These are phyloP conservation scores for Iselma pallidipennis DNA, from an alignment of 2,888 invertebrate genomes.

Conservation along the genomic window DNA sequence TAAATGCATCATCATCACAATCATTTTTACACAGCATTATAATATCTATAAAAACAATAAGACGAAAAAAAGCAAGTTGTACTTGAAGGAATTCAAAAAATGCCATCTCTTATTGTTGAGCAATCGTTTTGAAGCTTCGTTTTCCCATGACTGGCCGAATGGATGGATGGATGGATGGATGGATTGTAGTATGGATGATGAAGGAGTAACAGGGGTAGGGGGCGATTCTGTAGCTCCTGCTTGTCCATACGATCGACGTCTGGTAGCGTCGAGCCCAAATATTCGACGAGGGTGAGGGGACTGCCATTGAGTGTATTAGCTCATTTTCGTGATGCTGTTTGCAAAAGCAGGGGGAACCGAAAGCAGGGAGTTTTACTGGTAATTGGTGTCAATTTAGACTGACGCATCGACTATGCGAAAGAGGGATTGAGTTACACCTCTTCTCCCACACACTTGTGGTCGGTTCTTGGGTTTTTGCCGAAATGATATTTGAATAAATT, in stretches of 20 bases:
- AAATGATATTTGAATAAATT: not conserved
- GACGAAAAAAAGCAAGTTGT: not conserved
- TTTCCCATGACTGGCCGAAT: too few relatives aligned
- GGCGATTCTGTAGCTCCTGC: slow-evolving; percentile 34
- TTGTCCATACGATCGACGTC: slow-evolving; percentile 31
- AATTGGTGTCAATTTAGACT: slow-evolving; percentile 69
- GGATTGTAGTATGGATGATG: not conserved
- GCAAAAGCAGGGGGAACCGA: slow-evolving; percentile 50
- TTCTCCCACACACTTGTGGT: slow-evolving; percentile 21
- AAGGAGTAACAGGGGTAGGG: slow-evolving; percentile 13
- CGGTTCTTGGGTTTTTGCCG: slow-evolving; percentile 1
- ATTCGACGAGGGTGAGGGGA: slow-evolving; percentile 23
- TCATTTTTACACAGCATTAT: not conserved
- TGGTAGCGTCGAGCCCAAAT: slow-evolving; percentile 10
- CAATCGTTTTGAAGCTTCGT: not conserved
- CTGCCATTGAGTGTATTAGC: slow-evolving; percentile 52
- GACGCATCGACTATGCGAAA: slow-evolving; percentile 60
- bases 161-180: not conserved
- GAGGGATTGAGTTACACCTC: slow-evolving; percentile 56
- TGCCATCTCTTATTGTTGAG: not conserved
- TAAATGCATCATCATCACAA: not conserved
- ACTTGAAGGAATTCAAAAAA: not conserved
- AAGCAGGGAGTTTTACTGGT: slow-evolving; percentile 63
- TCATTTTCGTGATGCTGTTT: slow-evolving; percentile 58
- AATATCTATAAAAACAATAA: not conserved